A percentile compares a stretch with the other conserved stretches of the same genome.
Conservation (phyloP, 2,888 invertebrate genomes). For the Apamea monoglypha region DNA sequence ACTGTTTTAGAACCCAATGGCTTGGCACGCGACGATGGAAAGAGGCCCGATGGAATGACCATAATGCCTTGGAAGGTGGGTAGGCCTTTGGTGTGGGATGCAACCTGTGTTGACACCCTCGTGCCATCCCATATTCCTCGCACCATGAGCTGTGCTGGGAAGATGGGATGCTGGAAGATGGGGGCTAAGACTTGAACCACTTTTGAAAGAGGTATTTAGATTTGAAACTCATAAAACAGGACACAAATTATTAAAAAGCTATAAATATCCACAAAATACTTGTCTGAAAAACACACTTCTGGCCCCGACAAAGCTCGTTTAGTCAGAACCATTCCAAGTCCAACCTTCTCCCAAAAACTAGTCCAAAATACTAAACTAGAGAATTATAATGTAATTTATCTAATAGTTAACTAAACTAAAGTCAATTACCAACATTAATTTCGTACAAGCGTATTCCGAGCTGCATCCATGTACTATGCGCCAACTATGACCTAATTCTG, state of each 20-base stretch:
- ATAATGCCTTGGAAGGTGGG: too few relatives aligned
- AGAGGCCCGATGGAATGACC: too few relatives aligned
- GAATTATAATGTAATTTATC: conserved; percentile 67
- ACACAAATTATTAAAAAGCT: background rate
- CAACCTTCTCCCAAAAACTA: conserved; percentile 25
- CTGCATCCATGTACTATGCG: conserved; percentile 51
- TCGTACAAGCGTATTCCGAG: conserved; percentile 54
- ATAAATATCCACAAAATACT: background rate
- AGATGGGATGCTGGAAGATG: too few relatives aligned
- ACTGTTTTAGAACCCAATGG: too few relatives aligned
- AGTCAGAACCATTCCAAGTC: background rate
- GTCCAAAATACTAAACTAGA: conserved; percentile 23
- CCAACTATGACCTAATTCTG: conserved; percentile 64
- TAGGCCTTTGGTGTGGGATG: too few relatives aligned
- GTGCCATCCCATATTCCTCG: too few relatives aligned
- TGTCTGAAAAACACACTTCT: background rate
- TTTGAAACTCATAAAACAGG: background rate
- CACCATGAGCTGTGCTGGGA: too few relatives aligned
- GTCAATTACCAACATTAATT: conserved; percentile 75
- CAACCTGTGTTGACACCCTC: too few relatives aligned
- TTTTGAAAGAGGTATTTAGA: background rate
- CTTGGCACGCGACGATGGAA: too few relatives aligned
- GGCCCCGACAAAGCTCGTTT: background rate
- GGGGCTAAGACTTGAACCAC: too few relatives aligned
- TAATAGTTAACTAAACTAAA: conserved; percentile 66